A percentile compares a stretch with the other conserved stretches of the same genome.
Conservation (phyloP, 2,797 vertebrate genomes). For the Rhinoraja longicauda region DNA sequence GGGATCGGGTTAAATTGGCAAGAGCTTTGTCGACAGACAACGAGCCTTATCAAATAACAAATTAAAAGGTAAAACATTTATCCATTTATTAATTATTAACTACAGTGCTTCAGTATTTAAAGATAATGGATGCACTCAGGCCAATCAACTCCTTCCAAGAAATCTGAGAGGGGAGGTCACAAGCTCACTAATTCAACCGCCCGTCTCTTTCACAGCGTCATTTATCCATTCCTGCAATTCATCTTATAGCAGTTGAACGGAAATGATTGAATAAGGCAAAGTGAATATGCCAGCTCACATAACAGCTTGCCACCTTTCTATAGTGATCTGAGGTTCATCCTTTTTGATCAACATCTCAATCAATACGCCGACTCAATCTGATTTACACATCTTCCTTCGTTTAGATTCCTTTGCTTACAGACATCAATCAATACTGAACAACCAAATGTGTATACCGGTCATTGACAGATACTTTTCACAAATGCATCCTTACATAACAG, state of each 20-base stretch:
- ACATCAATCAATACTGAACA: not conserved
- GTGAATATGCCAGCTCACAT: not conserved
- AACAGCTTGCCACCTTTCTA: not conserved
- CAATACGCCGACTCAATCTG: too few species aligned
- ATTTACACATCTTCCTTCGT: not conserved
- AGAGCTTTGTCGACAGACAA: not conserved
- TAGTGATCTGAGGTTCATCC: not conserved
- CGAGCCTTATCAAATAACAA: conserved; percentile 3
- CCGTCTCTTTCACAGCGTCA: not conserved
- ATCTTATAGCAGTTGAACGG: not conserved
- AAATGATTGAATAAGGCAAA: not conserved
- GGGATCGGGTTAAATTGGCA: not conserved
- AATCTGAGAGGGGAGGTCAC: not conserved
- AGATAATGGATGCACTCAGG: conserved; percentile 18
- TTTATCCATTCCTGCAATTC: not conserved
- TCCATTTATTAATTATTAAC: conserved; percentile 32
- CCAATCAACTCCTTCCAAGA: not conserved
- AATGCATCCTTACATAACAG: too few species aligned
- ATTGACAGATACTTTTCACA: not conserved
- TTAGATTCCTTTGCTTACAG: not conserved
- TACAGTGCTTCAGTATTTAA: not conserved
- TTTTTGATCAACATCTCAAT: too few species aligned
- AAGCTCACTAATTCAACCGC: not conserved
- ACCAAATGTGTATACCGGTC: not conserved
- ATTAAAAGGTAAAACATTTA: not conserved